Base-by-base conservation (phyloP, 2,888 invertebrate species). In the Ceramica pisi region DNA sequence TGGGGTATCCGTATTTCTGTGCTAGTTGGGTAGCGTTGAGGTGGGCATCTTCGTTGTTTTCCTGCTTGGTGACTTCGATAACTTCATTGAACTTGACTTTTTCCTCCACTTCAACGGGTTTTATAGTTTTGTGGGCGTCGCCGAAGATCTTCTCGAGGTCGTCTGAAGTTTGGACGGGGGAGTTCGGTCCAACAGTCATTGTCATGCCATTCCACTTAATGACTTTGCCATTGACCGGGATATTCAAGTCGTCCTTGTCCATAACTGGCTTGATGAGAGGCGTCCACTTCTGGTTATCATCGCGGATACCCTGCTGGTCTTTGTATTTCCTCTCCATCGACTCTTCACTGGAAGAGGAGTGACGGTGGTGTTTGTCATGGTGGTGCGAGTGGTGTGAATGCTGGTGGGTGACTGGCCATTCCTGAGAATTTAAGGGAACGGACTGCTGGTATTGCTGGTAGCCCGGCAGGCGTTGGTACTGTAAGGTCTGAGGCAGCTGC, bases 131-230 rank as follows among this genome's bases (percentile, higher is more conserved):
- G 77, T 91, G 90, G 35, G 95, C 95, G 19, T 92, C 92, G 21
- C 83, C 78, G 87, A 92, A 94, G 71, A 95, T 93, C 19, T 85
- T 89, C 70, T 91, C 90, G 71, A 93, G 91, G 50, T 93, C 92
- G 59, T 91, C 89, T 75, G 89, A 75, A 21, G 72, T 72, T 41
- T 82, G 80, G 67, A 89, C 83, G 61, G 86, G 83, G 21, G 84
- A 84, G 38, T 87, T 84, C 2, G 90, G 88, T 14, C 87, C 88
- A 41, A 85, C 82, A 64, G 91, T 88, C 78, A 91, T 88, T 66
- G 88, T 51, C 56, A 80, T 56, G 23, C 56, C 89, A 16, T 86
- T 90, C 92, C 92, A 93, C 26, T 83, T 70, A 62, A 92, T 86
- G 35, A 82, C 83, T 56, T 94, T 90, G 16, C 88, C 90, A 26